Evolutionary conservation across 2,113 vertebrate species (phyloP).

Genomic region (Hystrix brachyura): DNA sequence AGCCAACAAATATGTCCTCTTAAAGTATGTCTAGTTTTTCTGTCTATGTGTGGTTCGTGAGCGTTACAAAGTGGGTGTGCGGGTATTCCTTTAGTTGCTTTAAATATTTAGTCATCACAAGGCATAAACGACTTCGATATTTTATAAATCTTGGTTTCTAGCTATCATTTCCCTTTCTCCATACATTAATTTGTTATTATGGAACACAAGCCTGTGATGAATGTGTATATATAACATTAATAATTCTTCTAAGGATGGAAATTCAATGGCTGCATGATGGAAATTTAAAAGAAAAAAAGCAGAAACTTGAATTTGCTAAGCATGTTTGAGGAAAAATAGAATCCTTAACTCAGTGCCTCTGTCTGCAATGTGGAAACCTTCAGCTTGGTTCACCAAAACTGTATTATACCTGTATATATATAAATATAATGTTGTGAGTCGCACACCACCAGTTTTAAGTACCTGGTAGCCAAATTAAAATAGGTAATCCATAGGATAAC

Average conservation of each 20-base stretch:
- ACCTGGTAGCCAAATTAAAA: constrained; percentile 48
- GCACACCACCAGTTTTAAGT: background rate
- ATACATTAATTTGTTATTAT: background rate
- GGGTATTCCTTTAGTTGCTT: constrained; percentile 55
- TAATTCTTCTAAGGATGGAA: constrained; percentile 59
- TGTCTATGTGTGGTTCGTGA: background rate
- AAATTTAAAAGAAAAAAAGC: constrained; percentile 62
- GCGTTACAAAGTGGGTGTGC: background rate
- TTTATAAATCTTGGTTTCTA: constrained; percentile 59
- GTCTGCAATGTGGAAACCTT: constrained; percentile 75
- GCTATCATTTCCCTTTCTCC: constrained; percentile 58
- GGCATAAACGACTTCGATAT: constrained; percentile 38
- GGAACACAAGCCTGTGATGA: constrained; percentile 61
- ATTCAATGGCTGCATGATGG: constrained; percentile 69
- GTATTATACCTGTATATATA: constrained; percentile 65
- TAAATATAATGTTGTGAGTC: constrained; percentile 29
- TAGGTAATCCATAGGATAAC: background rate
- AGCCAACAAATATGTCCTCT: constrained; percentile 34
- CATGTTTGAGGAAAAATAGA: constrained; percentile 54
- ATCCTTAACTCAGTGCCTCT: constrained; percentile 77
- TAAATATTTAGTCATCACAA: constrained; percentile 70
- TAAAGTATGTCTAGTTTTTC: constrained; percentile 43
- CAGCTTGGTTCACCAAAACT: constrained; percentile 71
- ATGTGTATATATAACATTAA: constrained; percentile 62
- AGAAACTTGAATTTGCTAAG: constrained; percentile 75